These are phyloP conservation scores for Acanthoscelides obtectus DNA, from an alignment of 2,888 invertebrate genomes.

Conservation along the genomic window DNA sequence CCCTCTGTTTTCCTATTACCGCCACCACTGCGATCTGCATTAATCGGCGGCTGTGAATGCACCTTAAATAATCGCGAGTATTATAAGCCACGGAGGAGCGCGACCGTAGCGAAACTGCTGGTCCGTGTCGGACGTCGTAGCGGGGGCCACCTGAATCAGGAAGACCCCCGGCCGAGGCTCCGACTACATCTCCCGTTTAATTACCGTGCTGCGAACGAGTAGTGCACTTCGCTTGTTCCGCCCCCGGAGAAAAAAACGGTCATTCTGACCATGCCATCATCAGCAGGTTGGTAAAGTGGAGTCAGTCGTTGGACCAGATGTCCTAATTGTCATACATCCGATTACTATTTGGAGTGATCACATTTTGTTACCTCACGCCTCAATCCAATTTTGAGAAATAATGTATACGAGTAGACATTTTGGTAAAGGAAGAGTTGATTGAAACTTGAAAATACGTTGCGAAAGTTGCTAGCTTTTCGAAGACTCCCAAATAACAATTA, in stretches of 20 bases:
- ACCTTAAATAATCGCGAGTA: constrained; percentile 16
- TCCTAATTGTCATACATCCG: too few species aligned
- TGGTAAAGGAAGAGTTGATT: too few species aligned
- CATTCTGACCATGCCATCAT: neutral
- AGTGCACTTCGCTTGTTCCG: neutral
- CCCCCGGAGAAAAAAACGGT: neutral
- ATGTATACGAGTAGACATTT: too few species aligned
- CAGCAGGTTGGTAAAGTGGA: neutral
- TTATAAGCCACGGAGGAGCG: constrained; percentile 8
- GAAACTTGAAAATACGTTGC: too few species aligned
- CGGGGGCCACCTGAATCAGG: neutral
- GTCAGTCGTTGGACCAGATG: too few species aligned
- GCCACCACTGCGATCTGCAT: too few species aligned
- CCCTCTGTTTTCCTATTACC: too few species aligned
- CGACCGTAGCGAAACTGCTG: neutral
- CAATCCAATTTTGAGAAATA: too few species aligned
- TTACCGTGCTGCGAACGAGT: neutral
- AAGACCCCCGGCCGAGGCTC: neutral
- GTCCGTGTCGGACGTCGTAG: neutral
- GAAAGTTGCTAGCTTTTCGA: too few species aligned
- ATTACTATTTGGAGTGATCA: too few species aligned
- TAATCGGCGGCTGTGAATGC: neutral
- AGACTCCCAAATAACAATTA: too few species aligned
- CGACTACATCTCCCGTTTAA: neutral
- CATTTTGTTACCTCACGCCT: too few species aligned